Percentiles rank a stretch among this genome's conserved stretches.
Conservation (phyloP, 2,888 invertebrate genomes). For the Lamproptera curius region DNA sequence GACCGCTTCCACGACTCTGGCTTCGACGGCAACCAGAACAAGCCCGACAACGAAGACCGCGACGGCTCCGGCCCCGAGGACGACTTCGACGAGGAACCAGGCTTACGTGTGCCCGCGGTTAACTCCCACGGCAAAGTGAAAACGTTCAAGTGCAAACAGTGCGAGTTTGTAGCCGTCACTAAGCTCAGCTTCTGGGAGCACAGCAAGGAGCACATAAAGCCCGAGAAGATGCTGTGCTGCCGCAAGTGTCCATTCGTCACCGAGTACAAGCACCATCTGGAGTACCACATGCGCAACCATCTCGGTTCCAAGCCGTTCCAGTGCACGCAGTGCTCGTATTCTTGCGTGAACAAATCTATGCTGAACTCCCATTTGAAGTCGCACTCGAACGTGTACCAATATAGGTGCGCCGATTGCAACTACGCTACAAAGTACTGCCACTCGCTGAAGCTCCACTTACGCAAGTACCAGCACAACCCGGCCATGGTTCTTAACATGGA, state of each 20-base stretch:
- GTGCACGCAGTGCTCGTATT: conserved; percentile 92
- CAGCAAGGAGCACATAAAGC: conserved; percentile 92
- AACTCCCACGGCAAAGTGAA: conserved; percentile 91
- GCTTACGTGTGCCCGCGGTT: conserved; percentile 79
- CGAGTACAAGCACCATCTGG: conserved; percentile 98
- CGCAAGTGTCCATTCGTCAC: conserved; percentile 98
- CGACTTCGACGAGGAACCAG: conserved; percentile 78
- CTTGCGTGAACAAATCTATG: conserved; percentile 99
- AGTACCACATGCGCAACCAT: conserved; percentile 97
- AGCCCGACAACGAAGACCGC: conserved; percentile 59
- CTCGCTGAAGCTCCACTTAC: conserved; percentile 95
- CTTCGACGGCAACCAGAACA: conserved; percentile 51
- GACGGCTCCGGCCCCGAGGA: conserved; percentile 69
- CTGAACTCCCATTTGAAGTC: conserved; percentile 98
- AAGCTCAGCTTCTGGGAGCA: conserved; percentile 98
- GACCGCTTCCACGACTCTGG: conserved; percentile 73
- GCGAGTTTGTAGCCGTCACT: conserved; percentile 89
- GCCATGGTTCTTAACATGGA: conserved; percentile 94
- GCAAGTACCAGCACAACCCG: conserved; percentile 94
- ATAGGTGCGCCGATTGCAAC: conserved; percentile 94
- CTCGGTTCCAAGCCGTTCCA: conserved; percentile 96
- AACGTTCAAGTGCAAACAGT: conserved; percentile 95
- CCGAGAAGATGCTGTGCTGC: conserved; percentile 94
- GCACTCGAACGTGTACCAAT: conserved; percentile 95
- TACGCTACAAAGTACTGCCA: conserved; percentile 99